phyloP scores from a whole-genome alignment of 2,888 invertebrate genomes.

The Euzetes globulus region DNA sequence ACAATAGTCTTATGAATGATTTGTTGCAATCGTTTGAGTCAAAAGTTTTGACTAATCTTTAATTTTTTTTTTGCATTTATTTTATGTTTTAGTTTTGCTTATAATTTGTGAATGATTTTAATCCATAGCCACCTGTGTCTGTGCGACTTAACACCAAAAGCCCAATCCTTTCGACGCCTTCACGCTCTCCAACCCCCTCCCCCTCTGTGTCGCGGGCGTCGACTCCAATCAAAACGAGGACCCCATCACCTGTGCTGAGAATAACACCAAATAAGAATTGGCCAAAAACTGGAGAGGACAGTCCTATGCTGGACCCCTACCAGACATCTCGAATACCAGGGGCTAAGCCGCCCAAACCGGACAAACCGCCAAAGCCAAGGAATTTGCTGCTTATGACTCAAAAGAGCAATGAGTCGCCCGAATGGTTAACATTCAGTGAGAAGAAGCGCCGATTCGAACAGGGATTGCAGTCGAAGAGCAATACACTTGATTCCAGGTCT shows the following conservation, averaged over 20 bases:
- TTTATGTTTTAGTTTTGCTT: constrained; percentile 11
- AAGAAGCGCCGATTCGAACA: constrained; percentile 89
- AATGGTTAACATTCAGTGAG: constrained; percentile 75
- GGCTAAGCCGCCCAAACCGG: constrained; percentile 39
- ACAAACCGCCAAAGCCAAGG: constrained; percentile 27
- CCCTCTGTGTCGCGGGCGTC: constrained; percentile 1
- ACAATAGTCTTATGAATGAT: background rate
- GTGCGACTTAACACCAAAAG: background rate
- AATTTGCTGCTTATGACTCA: constrained; percentile 14
- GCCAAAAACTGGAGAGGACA: background rate
- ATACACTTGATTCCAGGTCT: background rate
- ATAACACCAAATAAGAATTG: constrained; percentile 11
- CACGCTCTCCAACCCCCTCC: constrained; percentile 9
- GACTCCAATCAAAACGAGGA: constrained; percentile 22
- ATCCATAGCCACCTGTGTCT: constrained; percentile 11
- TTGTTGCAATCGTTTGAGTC: background rate
- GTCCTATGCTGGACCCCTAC: constrained; percentile 38
- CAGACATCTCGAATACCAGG: constrained; percentile 39
- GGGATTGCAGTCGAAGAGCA: constrained; percentile 44
- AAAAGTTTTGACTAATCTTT: background rate
- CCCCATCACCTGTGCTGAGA: constrained; percentile 6
- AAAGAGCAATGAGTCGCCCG: constrained; percentile 36
- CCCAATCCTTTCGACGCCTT: constrained; percentile 1
- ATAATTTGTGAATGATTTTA: background rate
- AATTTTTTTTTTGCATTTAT: background rate